Conservation (phyloP, 2,888 invertebrate species). For the Nycteola revayana region DNA sequence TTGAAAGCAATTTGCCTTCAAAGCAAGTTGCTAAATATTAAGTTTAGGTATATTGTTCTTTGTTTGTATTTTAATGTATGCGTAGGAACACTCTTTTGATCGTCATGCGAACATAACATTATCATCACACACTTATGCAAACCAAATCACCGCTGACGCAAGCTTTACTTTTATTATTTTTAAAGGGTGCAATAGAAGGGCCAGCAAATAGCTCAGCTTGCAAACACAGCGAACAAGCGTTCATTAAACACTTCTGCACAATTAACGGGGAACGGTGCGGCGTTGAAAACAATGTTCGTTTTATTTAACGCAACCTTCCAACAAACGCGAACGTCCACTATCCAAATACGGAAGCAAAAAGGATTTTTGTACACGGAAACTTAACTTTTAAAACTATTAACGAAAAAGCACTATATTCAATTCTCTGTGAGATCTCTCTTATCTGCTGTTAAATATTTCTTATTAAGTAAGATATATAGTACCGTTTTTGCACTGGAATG, state of each 20-base stretch:
- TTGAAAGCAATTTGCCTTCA: too few relatives aligned
- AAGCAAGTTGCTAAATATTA: too few relatives aligned
- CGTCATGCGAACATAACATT: constrained; percentile 26
- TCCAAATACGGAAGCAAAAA: constrained; percentile 35
- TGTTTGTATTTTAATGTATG: too few relatives aligned
- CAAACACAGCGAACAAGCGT: constrained; percentile 56
- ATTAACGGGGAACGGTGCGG: constrained; percentile 50
- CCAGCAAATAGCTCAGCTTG: constrained; percentile 42
- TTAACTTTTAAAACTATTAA: constrained; percentile 15
- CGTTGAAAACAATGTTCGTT: constrained; percentile 55
- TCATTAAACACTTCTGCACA: constrained; percentile 68
- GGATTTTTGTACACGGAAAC: constrained; percentile 17
- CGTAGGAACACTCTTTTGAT: too few relatives aligned
- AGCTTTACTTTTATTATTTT: constrained; percentile 30
- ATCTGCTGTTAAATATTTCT: too few relatives aligned
- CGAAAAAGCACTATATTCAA: too few relatives aligned
- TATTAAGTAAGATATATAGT: too few relatives aligned
- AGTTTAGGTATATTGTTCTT: too few relatives aligned
- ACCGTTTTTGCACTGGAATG: constrained; percentile 4
- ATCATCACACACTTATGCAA: constrained; percentile 22
- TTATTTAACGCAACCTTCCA: constrained; percentile 45
- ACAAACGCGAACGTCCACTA: constrained; percentile 37
- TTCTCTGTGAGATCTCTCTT: too few relatives aligned
- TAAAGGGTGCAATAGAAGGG: constrained; percentile 34
- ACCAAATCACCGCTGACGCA: constrained; percentile 17